phyloP scores from a whole-genome alignment of 2,888 invertebrate species.

The Erebia ligea region DNA sequence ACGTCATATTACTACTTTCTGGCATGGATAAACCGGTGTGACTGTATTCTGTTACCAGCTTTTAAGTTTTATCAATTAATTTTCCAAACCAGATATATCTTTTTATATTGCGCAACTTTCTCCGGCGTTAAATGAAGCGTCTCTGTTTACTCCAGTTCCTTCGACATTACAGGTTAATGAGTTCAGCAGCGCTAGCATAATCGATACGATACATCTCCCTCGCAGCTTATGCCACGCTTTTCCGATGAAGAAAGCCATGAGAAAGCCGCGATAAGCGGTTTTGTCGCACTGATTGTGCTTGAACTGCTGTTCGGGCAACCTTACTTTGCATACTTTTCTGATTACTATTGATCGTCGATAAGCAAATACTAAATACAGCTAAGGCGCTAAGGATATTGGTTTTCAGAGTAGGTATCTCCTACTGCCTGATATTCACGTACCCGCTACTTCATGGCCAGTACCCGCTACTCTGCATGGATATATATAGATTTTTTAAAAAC shows the following conservation, averaged over 20 bases:
- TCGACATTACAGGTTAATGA: conserved; percentile 33
- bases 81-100: not conserved
- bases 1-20: too few relatives aligned
- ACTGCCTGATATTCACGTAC: not conserved
- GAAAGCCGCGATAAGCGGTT: too few relatives aligned
- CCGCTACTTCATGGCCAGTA: too few relatives aligned
- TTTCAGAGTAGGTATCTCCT: not conserved
- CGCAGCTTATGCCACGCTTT: too few relatives aligned
- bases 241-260: too few relatives aligned
- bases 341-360: conserved; percentile 22
- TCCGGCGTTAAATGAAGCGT: conserved; percentile 22
- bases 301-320: not conserved
- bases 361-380: not conserved
- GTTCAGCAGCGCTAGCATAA: not conserved
- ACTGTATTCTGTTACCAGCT: not conserved
- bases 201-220: too few relatives aligned
- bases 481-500: too few relatives aligned
- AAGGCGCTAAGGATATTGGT: not conserved
- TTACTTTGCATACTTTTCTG: conserved; percentile 28
- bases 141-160: conserved; percentile 28
- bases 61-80: not conserved
- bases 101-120: conserved; percentile 1
- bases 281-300: too few relatives aligned
- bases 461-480: not conserved
- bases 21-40: not conserved